Conservation (phyloP, 2,888 invertebrate genomes). For the Limnephilus rhombicus region DNA sequence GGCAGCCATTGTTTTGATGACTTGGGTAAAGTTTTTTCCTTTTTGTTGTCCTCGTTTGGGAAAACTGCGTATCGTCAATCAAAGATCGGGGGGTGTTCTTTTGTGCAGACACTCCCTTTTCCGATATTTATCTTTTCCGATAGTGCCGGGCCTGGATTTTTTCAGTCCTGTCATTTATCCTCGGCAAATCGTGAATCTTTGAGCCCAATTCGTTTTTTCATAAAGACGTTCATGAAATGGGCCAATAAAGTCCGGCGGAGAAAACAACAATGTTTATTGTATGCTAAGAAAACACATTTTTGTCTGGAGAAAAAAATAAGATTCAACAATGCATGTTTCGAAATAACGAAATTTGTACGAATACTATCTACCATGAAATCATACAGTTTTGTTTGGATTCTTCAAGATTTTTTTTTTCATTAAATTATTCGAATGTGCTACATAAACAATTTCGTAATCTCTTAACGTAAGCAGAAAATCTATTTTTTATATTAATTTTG, state of each 20-base stretch:
- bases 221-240: neutral
- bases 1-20: constrained; percentile 55
- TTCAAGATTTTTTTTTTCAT: neutral
- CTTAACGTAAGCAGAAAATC: neutral
- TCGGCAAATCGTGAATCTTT: constrained; percentile 9
- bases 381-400: neutral
- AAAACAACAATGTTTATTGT: neutral
- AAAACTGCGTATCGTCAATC: constrained; percentile 55
- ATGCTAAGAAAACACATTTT: neutral
- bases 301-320: neutral
- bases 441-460: neutral
- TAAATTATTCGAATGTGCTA: neutral
- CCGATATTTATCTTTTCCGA: constrained; percentile 46
- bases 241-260: neutral
- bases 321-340: neutral
- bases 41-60: constrained; percentile 36
- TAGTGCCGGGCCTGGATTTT: constrained; percentile 16
- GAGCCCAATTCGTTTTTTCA: neutral
- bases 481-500: no score
- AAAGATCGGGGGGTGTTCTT: constrained; percentile 23
- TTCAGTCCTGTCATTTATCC: constrained; percentile 13
- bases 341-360: neutral
- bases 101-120: constrained; percentile 34
- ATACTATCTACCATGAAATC: neutral
- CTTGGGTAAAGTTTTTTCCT: constrained; percentile 43